phyloP scores from a whole-genome alignment of 2,888 invertebrate genomes.

The Philereme vetulata region DNA sequence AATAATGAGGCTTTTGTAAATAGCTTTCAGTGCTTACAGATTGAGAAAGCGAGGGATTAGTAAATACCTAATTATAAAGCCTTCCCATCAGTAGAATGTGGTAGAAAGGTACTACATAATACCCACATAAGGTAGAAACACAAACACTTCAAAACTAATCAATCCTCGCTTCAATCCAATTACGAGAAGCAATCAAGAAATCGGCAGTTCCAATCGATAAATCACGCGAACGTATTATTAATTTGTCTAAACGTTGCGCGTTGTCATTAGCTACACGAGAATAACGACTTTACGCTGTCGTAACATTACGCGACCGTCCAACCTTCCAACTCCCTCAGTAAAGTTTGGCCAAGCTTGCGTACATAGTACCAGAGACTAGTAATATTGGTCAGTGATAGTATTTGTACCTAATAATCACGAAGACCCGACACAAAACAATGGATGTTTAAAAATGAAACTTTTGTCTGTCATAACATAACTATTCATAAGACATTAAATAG shows the following conservation, averaged over 20 bases:
- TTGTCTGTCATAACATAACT: too few species aligned
- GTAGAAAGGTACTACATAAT: background rate
- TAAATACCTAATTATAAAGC: background rate
- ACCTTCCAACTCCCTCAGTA: too few species aligned
- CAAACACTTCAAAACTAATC: conserved; percentile 25
- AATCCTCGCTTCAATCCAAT: conserved; percentile 28
- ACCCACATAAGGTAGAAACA: conserved; percentile 8
- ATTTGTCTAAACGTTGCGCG: conserved; percentile 31
- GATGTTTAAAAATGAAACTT: too few species aligned
- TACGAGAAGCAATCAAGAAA: conserved; percentile 25
- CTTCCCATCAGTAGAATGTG: background rate
- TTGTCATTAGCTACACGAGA: conserved; percentile 39
- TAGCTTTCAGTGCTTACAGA: background rate
- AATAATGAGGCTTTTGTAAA: background rate
- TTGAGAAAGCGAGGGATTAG: background rate
- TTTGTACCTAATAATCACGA: too few species aligned
- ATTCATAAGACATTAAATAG: too few species aligned
- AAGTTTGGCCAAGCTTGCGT: too few species aligned
- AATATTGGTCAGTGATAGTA: too few species aligned
- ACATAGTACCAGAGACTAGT: too few species aligned
- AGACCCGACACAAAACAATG: too few species aligned
- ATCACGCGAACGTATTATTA: conserved; percentile 33
- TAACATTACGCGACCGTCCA: too few species aligned
- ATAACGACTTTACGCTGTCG: too few species aligned
- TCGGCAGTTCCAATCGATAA: conserved; percentile 30